A percentile compares a stretch with the other conserved stretches of the same genome.
Evolutionary conservation across 1,140 invertebrate genomes (phyloP).

Genomic region (Lepidurus arcticus): DNA sequence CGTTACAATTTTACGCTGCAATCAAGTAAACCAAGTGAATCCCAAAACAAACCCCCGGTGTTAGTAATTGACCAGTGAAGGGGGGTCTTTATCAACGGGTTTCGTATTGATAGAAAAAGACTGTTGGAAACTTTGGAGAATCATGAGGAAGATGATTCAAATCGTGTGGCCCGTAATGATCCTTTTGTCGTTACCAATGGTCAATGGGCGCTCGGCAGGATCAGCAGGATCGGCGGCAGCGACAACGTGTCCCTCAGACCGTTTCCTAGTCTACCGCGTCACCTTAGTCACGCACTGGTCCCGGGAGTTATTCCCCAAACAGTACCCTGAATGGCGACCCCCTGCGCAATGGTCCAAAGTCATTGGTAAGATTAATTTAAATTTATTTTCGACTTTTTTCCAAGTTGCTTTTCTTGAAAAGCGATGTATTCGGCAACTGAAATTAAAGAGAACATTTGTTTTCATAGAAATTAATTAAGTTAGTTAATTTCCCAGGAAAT

Average conservation of each 20-base stretch:
- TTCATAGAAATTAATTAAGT: not conserved
- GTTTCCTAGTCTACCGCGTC: conserved; percentile 48
- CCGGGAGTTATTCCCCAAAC: conserved; percentile 49
- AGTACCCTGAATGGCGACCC: conserved; percentile 51
- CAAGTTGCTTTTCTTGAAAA: not conserved
- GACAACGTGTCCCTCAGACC: conserved; percentile 40
- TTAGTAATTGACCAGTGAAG: too few relatives aligned
- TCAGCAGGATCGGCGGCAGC: not conserved
- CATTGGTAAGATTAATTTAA: conserved; percentile 45
- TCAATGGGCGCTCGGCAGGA: not conserved
- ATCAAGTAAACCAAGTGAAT: too few relatives aligned
- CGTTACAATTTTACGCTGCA: too few relatives aligned
- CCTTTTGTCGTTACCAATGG: not conserved
- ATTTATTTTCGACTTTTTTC: not conserved
- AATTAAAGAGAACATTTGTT: not conserved
- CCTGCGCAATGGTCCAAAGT: conserved; percentile 52
- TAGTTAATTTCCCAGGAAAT: not conserved
- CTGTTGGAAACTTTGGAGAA: not conserved
- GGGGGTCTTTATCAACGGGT: too few relatives aligned
- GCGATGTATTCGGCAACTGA: not conserved
- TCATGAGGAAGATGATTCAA: not conserved
- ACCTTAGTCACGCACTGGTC: conserved; percentile 49
- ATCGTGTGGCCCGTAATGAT: not conserved
- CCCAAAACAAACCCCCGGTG: too few relatives aligned
- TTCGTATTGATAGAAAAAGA: too few relatives aligned